Conservation (phyloP, 1,140 invertebrate genomes). For the Pseudomyrmex pallidus region DNA sequence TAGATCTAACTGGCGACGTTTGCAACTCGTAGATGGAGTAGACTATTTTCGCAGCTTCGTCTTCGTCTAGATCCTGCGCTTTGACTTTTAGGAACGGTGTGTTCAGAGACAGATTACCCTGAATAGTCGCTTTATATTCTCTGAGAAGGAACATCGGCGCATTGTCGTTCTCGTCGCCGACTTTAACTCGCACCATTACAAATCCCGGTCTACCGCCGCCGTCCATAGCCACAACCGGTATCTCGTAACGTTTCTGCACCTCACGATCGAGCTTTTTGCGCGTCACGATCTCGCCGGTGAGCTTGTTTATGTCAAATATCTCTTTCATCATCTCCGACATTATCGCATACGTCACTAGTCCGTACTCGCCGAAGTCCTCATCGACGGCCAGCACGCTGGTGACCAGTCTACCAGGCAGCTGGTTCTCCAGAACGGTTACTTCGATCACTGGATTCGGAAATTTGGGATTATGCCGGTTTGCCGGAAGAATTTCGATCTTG, state of each 20-base stretch:
- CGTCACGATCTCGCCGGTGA: slow-evolving; percentile 92
- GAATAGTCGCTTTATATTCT: slow-evolving; percentile 92
- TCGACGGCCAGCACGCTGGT: slow-evolving; percentile 92
- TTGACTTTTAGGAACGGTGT: slow-evolving; percentile 90
- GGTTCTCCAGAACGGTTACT: slow-evolving; percentile 92
- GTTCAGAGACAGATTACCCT: slow-evolving; percentile 87
- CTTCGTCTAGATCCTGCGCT: slow-evolving; percentile 90
- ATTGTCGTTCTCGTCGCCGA: slow-evolving; percentile 96
- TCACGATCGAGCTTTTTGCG: slow-evolving; percentile 93
- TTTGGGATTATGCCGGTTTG: slow-evolving; percentile 92
- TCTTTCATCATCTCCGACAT: slow-evolving; percentile 91
- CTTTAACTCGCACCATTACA: slow-evolving; percentile 91
- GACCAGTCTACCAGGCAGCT: slow-evolving; percentile 90
- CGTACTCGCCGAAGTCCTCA: slow-evolving; percentile 93
- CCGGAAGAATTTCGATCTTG: slow-evolving; percentile 92
- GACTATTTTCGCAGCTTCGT: slow-evolving; percentile 88
- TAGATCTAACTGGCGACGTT: slow-evolving; percentile 86
- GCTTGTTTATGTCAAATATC: slow-evolving; percentile 91
- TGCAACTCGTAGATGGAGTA: slow-evolving; percentile 91
- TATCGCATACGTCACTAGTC: slow-evolving; percentile 92
- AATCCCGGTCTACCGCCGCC: slow-evolving; percentile 93
- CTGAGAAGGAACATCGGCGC: slow-evolving; percentile 91
- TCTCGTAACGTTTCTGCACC: slow-evolving; percentile 89
- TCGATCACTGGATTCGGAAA: slow-evolving; percentile 92
- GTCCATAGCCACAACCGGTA: slow-evolving; percentile 94